Percentiles rank a stretch among this genome's conserved stretches.
Evolutionary conservation across 2,113 vertebrate species (phyloP).

Genomic region (Aptenodytes forsteri): DNA sequence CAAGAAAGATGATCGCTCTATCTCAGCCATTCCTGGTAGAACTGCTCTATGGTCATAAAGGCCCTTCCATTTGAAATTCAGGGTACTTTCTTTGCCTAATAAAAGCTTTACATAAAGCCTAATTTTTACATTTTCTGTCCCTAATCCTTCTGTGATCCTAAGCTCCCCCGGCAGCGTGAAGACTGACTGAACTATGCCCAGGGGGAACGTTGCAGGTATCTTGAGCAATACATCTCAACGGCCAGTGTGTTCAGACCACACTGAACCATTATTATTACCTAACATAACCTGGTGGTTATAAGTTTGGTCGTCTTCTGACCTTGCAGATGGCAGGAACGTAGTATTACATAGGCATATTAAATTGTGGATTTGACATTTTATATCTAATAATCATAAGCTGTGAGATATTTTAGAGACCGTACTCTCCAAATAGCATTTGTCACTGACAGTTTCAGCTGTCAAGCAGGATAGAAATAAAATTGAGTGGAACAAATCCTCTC

Average conservation of each 20-base stretch:
- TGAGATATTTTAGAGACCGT: not conserved
- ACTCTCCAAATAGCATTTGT: not conserved
- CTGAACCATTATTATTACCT: no score
- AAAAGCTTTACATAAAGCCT: not conserved
- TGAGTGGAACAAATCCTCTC: not conserved
- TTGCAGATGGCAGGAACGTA: not conserved
- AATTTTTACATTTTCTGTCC: not conserved
- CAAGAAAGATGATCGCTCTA: not conserved
- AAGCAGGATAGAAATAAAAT: not conserved
- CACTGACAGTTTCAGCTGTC: not conserved
- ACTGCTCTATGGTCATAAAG: not conserved
- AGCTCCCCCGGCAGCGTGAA: not conserved
- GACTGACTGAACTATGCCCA: not conserved
- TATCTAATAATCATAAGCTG: not conserved
- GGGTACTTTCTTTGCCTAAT: not conserved
- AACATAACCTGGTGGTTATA: not conserved
- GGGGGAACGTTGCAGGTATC: not conserved
- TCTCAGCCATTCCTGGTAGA: not conserved
- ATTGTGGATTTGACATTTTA: not conserved
- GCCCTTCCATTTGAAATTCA: not conserved
- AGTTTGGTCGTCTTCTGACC: not conserved
- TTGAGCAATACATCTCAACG: not conserved
- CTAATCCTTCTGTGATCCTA: not conserved
- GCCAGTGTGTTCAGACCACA: not conserved
- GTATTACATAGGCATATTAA: not conserved